A percentile compares a stretch with the other conserved stretches of the same genome.
Conservation (phyloP, 1,140 invertebrate species). For the Hylaeus volcanicus region DNA sequence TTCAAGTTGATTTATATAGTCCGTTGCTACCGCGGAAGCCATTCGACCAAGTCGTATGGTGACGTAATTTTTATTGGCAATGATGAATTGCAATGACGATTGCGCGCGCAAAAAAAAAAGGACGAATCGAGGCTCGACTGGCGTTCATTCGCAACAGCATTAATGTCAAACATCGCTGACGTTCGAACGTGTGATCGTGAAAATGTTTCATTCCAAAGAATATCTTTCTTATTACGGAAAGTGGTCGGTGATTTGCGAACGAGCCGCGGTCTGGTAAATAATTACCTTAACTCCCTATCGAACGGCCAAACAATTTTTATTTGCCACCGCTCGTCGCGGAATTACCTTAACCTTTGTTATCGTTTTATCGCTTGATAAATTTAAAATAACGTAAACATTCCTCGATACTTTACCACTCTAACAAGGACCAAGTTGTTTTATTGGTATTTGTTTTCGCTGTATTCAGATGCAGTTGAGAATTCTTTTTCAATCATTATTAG, state of each 20-base stretch:
- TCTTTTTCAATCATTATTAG: no score
- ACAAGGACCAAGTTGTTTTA: neutral
- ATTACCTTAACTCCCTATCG: neutral
- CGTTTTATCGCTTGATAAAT: no score
- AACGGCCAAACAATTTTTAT: neutral
- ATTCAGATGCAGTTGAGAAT: no score
- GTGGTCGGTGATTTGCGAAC: conserved; percentile 5
- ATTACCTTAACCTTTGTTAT: no score
- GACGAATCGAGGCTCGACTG: neutral
- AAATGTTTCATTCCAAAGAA: neutral
- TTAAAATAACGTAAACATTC: no score
- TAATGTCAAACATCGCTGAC: neutral
- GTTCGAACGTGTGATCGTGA: neutral
- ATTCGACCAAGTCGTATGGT: no score
- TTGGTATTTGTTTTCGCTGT: no score
- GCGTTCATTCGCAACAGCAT: neutral
- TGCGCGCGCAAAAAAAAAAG: neutral
- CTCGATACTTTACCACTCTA: neutral
- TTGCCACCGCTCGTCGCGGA: neutral
- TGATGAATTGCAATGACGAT: neutral
- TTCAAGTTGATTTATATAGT: no score
- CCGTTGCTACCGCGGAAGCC: no score
- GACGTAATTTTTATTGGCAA: no score
- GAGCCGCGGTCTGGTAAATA: conserved; percentile 36
- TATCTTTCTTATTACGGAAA: conserved; percentile 5